Evolutionary conservation across 2,113 vertebrate genomes (phyloP), one percentile per base, ranked within the genome.

Genomic region (Leucopsar rothschildi): DNA sequence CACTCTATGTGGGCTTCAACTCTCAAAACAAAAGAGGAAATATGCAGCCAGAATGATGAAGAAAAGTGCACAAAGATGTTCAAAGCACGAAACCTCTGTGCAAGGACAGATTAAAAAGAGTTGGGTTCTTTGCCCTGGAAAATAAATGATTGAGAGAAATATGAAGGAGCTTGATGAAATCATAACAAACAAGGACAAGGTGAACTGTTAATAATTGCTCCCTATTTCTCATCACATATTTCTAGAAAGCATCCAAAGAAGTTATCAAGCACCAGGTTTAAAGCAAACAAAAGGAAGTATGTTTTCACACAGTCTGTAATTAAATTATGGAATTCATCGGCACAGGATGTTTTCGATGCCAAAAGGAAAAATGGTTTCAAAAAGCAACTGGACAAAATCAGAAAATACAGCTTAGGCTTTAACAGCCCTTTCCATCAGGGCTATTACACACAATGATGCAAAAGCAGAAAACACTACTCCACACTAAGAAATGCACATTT

Each of bases 221-320:
- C 49, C 33, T 59, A 23, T 91, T 95, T 93, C 82, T 96, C 68
- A 86, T 86, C 80, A 70, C 47, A 29, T 57, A 73, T 90, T 95
- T 92, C 83, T 88, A 94, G 95, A 85, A 95, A 95, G 68, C 88
- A 88, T 84, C 72, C 60, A 88, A 91, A 93, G 72, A 86, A 92
- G 72, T 83, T 86, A 96, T 83, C 86, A 94, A 86, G 86, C 77
- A 91, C 56, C 47, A 88, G 52, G 44, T 93, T 91, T 70, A 94
- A 96, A 94, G 88, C 86, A 97, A 95, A 97, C 80, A 97, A 92
- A 94, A 86, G 91, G 76, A 93, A 88, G 60, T 64, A 63, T 1
- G 10, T 94, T 93, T 94, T 92, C 69, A 90, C 56, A 92, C 52
- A 92, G 63, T 59, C 40, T 31, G 60, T 82, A 96, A 95, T 95